phyloP scores from a whole-genome alignment of 2,113 vertebrate genomes.

The Anolis sagrei region DNA sequence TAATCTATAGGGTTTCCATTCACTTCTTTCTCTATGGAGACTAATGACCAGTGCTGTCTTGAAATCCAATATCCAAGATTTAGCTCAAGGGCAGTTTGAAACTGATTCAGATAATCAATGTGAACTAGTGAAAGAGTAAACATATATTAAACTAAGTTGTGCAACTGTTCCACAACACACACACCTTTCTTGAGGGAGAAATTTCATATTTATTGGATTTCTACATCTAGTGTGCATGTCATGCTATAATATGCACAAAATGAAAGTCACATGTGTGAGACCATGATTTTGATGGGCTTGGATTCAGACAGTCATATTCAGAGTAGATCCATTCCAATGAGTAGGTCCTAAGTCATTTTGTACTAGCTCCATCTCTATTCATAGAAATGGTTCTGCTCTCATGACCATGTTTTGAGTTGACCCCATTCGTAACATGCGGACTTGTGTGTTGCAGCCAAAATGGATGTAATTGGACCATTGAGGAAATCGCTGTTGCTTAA shows the following conservation, averaged over 20 bases:
- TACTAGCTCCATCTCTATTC: background rate
- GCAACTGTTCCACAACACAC: no score
- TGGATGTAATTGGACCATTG: conserved; percentile 37
- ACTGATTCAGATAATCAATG: background rate
- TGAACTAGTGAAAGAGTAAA: background rate
- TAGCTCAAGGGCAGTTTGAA: no score
- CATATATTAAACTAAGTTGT: background rate
- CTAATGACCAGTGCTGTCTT: no score
- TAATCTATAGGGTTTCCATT: no score
- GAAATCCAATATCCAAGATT: no score
- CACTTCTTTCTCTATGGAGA: no score
- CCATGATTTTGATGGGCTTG: no score
- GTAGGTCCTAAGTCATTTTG: background rate
- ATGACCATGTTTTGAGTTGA: background rate
- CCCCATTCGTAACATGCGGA: background rate
- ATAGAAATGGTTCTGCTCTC: background rate
- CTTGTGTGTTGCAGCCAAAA: background rate
- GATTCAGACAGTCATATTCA: background rate
- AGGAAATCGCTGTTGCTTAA: conserved; percentile 42
- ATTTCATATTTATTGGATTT: background rate
- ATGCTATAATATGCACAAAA: background rate
- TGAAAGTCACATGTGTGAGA: no score
- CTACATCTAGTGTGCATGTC: background rate
- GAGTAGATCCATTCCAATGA: background rate
- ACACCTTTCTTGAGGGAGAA: background rate